phyloP scores from a whole-genome alignment of 2,797 vertebrate genomes.

The Chelonia mydas region DNA sequence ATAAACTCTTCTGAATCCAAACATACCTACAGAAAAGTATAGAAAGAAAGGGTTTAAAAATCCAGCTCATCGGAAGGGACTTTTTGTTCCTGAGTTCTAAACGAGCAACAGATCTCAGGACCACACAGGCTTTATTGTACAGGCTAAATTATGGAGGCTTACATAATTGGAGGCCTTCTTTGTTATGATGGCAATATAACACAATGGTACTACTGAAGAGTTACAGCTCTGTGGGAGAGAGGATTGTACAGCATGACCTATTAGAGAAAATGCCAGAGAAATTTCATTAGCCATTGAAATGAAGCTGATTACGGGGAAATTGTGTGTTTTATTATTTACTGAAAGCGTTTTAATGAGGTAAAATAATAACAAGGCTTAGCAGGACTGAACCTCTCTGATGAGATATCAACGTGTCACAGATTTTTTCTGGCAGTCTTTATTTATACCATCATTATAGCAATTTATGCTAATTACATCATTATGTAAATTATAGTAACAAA shows the following conservation, averaged over 20 bases:
- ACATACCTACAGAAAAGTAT: not conserved
- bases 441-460: slow-evolving; percentile 12
- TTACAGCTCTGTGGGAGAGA: not conserved
- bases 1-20: not conserved
- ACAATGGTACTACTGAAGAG: not conserved
- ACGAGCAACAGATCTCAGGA: not conserved
- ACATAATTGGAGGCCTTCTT: not conserved
- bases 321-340: slow-evolving; percentile 21
- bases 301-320: slow-evolving; percentile 33
- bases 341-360: slow-evolving; percentile 36
- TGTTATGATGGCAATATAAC: not conserved
- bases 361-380: not conserved
- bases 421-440: slow-evolving; percentile 26
- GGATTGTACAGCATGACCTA: not conserved
- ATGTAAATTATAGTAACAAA: slow-evolving; percentile 13
- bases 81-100: not conserved
- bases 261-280: not conserved
- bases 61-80: not conserved
- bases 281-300: slow-evolving; percentile 23
- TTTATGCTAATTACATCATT: slow-evolving; percentile 35
- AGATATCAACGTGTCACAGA: not conserved
- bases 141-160: not conserved
- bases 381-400: slow-evolving; percentile 7
- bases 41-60: not conserved
- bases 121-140: not conserved